phyloP scores from a whole-genome alignment of 2,113 vertebrate species.

The Otus sunia region DNA sequence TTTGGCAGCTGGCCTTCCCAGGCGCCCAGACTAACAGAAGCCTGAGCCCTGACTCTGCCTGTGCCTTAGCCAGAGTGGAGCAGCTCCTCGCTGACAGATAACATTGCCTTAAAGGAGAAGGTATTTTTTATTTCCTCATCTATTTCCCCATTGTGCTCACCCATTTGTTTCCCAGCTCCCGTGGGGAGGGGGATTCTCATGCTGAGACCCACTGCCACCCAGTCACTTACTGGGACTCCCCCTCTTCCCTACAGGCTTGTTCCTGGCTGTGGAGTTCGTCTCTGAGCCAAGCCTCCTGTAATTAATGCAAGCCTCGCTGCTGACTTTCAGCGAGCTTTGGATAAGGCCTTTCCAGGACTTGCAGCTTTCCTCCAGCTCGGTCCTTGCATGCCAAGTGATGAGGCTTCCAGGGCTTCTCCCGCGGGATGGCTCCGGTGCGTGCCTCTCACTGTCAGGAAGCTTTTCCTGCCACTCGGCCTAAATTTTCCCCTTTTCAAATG shows the following conservation, averaged over 20 bases:
- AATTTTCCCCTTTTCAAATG: conserved; percentile 46
- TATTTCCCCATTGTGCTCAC: not conserved
- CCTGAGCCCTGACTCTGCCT: conserved; percentile 3
- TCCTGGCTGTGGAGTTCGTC: not conserved
- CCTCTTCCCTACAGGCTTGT: not conserved
- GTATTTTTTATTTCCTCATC: not conserved
- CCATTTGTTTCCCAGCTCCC: not conserved
- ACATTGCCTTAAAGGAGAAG: conserved; percentile 52
- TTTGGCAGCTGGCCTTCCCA: conserved; percentile 38
- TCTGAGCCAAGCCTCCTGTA: not conserved
- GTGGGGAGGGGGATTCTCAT: not conserved
- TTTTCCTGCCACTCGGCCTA: conserved; percentile 5
- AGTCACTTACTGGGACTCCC: not conserved
- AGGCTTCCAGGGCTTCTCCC: conserved; percentile 51
- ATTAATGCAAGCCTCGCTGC: not conserved
- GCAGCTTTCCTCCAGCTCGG: conserved; percentile 4
- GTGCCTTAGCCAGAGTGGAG: not conserved
- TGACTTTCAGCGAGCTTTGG: conserved; percentile 7
- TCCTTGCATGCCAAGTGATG: conserved; percentile 19
- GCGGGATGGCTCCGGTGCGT: not conserved
- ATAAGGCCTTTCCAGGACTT: conserved; percentile 49
- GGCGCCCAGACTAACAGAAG: conserved; percentile 43
- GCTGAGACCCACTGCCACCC: not conserved
- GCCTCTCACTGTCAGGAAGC: conserved; percentile 48
- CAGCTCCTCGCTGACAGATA: not conserved